Evolutionary conservation across 2,888 invertebrate species (phyloP).

Genomic region (Phengaris arion): DNA sequence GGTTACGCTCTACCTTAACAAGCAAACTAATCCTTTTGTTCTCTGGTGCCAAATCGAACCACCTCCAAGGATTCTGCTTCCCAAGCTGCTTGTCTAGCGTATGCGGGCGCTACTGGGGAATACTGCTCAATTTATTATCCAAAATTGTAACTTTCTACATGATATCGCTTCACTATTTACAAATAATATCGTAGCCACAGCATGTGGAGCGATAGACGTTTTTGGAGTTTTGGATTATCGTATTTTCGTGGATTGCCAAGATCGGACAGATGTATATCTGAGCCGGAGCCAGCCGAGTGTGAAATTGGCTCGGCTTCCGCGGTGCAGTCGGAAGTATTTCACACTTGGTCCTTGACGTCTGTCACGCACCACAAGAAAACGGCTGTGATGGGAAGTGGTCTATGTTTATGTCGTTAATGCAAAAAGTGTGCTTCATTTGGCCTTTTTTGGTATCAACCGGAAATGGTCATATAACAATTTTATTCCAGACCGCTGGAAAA

Average conservation of each 20-base stretch:
- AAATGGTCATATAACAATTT: too few relatives aligned
- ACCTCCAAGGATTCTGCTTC: too few relatives aligned
- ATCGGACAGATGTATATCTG: neutral
- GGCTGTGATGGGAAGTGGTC: neutral
- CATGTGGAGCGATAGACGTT: neutral
- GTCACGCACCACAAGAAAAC: neutral
- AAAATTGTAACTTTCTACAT: neutral
- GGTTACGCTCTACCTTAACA: neutral
- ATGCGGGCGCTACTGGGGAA: too few relatives aligned
- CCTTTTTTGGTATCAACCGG: neutral
- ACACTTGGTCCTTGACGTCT: conserved; percentile 20
- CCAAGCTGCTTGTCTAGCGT: too few relatives aligned
- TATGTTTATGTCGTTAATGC: neutral
- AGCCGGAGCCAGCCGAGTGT: neutral
- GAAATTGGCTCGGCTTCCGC: conserved; percentile 12
- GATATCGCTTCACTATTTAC: neutral
- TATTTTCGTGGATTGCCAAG: neutral
- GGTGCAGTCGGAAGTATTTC: conserved; percentile 7
- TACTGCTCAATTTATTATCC: neutral
- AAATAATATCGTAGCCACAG: neutral
- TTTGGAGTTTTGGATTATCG: neutral
- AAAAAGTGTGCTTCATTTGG: too few relatives aligned
- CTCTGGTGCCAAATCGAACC: too few relatives aligned
- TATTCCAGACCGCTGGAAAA: too few relatives aligned
- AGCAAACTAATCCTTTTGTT: too few relatives aligned